Evolutionary conservation across 1,140 invertebrate species (phyloP), one percentile per base, ranked within the genome.

Genomic region (Pararge aegeria): DNA sequence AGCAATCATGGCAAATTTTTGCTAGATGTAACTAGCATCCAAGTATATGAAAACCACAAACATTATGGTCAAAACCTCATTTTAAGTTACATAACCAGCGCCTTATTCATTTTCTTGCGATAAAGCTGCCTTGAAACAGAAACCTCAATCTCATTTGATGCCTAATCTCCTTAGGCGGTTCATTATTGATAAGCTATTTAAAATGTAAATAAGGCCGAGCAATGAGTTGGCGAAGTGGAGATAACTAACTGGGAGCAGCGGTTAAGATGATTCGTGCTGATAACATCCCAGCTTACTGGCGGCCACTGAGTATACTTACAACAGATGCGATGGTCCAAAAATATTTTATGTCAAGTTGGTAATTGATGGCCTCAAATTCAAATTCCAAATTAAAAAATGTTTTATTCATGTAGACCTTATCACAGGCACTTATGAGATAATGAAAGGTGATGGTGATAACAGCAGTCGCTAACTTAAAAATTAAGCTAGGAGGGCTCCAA

Each of bases 171-270:
- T 34, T 3, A 7, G 38, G 16, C 16, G 18, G 13, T 24, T 42
- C 52, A 54, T 58, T 44, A 58, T 30, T 37, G 37, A 50, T 52
- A 51, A 58, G 19, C 37, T 24, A 24, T 58, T 51, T 58, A 51
- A 58, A 58, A 58, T 58, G 56, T 58, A 58, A 58, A 58, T 51
- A 54, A 16, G n/a, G n/a, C n/a, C 54, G 37, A 30, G 21, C 48
- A 42, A 15, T 21, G 48, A 58, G 56, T 58, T 52, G 38, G 56
- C 48, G 48, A 42, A 58, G 38, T 2, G 15, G 6, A 58, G 56
- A 48, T 48, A 51, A 58, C 48, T 48, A 51, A 58, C 48, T 52
- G 50, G 48, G 13, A 21, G 38, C 56, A 58, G 56, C 46, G 56
- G 56, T 44, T 52, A 29, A 57, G 56, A 58, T 58, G 24, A 51